Conservation (phyloP, 2,888 invertebrate genomes). For the Tiliacea citrago region DNA sequence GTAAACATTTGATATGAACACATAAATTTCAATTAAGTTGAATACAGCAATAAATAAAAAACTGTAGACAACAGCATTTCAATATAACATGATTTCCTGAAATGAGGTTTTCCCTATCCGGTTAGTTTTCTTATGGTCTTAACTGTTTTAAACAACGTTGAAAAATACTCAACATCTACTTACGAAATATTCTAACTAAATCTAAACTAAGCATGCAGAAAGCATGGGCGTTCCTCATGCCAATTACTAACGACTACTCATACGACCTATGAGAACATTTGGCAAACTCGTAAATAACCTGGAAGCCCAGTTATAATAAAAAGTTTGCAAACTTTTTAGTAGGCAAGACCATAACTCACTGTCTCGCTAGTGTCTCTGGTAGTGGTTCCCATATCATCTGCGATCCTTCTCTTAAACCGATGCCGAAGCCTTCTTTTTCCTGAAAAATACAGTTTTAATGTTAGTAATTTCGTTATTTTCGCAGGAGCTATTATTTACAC, state of each 20-base stretch:
- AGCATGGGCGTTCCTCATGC: conserved; percentile 49
- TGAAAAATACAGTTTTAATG: conserved; percentile 70
- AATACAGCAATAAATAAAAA: neutral
- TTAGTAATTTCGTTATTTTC: neutral
- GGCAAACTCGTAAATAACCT: conserved; percentile 7
- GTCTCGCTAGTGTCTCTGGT: conserved; percentile 78
- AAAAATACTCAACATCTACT: conserved; percentile 12
- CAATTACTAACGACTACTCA: conserved; percentile 16
- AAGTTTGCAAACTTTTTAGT: conserved; percentile 23
- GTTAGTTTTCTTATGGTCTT: neutral
- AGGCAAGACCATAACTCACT: conserved; percentile 75
- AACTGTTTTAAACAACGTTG: conserved; percentile 51
- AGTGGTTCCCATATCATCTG: conserved; percentile 92
- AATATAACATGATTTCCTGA: neutral
- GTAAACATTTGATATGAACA: neutral
- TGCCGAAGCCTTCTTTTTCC: conserved; percentile 93
- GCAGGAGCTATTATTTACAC: neutral
- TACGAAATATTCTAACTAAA: conserved; percentile 11
- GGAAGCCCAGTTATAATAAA: neutral
- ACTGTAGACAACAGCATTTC: neutral
- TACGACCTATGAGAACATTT: conserved; percentile 20
- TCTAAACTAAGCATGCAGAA: conserved; percentile 50
- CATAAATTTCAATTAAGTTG: neutral
- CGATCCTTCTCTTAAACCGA: conserved; percentile 92
- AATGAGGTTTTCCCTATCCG: conserved; percentile 6